Base-by-base conservation (phyloP, 2,797 vertebrate species). In the Lindbergichthys nudifrons region DNA sequence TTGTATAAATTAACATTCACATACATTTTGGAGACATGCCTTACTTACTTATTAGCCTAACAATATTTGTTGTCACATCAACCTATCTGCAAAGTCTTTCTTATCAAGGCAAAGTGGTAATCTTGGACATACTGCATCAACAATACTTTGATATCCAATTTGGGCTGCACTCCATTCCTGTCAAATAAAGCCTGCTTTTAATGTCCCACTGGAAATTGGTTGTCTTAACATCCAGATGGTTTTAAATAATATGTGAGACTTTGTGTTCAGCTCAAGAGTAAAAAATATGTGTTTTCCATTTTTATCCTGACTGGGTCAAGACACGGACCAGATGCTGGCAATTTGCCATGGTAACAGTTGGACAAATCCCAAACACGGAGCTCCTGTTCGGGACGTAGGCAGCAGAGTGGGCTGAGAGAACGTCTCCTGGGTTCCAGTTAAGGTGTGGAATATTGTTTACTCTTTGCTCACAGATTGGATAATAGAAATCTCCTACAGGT, bases 181-280 rank as follows among this genome's bases (percentile, higher is more conserved):
- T 36, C 32, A 36, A 36, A 36, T 36, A 36, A 36, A 9, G 32
- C 1, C 32, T 36, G 32, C 32, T 36, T 36, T 36, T 36, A 36
- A 36, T 36, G 50, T 58, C 32, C 11, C 52, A 23, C 6, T 51
- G 12, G 23, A 73, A 21, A 50, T 54, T 48, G 18, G 48, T 15
- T 18, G 18, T 51, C 21, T 39, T 59, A 63, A 30, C 36, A 76
- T 57, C 66, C 52, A 58, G 39, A 52, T 70, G 59, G 66, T 51
- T 32, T 32, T 11, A 42, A 14, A 57, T 39, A 62, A 61, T 47
- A 23, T 9, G 4, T 36, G 8, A 26, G 30, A 39, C 12, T 10
- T 63, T 18, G 32, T 61, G 5, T 61, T 58, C 21, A 12, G 3
- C 21, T 30, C 19, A 3, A 36, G 36, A 7, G 32, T 36, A 36